These are phyloP conservation scores for Lethenteron camtschaticum DNA, from an alignment of 2,113 vertebrate species.

Conservation along the genomic window DNA sequence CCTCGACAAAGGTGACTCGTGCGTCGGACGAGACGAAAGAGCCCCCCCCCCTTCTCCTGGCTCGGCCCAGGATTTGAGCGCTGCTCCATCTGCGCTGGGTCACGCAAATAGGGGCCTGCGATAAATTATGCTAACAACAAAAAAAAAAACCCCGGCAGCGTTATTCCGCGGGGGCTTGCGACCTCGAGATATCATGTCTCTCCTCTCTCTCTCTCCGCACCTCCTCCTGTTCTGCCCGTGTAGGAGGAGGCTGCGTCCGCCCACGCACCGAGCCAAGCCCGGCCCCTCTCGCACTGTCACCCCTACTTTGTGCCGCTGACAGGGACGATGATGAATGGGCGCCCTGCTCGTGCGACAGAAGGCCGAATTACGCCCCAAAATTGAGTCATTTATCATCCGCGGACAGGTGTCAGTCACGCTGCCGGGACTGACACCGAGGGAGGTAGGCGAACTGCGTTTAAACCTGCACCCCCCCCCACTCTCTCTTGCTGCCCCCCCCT, in stretches of 20 bases:
- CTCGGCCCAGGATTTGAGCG: too few species aligned
- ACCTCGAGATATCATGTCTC: too few species aligned
- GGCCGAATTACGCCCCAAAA: conserved; percentile 6
- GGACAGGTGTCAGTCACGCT: conserved; percentile 5
- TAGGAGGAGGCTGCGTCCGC: background rate
- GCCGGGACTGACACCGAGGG: too few species aligned
- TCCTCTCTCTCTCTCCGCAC: background rate
- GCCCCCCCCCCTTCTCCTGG: too few species aligned
- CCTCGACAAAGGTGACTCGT: too few species aligned
- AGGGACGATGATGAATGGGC: conserved; percentile 6
- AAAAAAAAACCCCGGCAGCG: too few species aligned
- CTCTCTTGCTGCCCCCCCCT: background rate
- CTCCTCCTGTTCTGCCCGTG: background rate
- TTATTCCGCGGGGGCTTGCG: too few species aligned
- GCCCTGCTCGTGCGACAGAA: conserved; percentile 1
- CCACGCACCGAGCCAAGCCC: background rate
- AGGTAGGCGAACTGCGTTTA: background rate
- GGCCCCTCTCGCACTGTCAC: conserved; percentile 3
- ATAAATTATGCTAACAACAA: too few species aligned
- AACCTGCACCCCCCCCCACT: background rate
- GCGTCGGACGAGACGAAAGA: too few species aligned
- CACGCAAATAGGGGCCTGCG: too few species aligned
- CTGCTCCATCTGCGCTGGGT: too few species aligned
- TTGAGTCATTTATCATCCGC: conserved; percentile 6
- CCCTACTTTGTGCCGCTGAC: conserved; percentile 6